phyloP scores from a whole-genome alignment of 2,113 vertebrate genomes.

The Anoura caudifer region DNA sequence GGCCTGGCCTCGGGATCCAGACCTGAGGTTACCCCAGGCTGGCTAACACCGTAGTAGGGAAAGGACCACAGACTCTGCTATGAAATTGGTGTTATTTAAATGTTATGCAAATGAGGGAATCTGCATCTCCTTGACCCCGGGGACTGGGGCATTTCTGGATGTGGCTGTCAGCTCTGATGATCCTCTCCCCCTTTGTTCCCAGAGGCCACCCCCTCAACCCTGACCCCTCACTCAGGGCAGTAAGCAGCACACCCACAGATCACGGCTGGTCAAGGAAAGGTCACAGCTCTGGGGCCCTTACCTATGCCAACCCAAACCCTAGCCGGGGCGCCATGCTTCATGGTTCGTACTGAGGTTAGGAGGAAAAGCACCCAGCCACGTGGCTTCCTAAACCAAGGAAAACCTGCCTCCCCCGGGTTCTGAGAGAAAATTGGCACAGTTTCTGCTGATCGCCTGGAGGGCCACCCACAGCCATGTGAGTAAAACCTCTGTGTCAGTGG shows the following conservation, averaged over 20 bases:
- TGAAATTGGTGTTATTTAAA: slow-evolving; percentile 24
- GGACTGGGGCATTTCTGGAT: background rate
- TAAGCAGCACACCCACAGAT: background rate
- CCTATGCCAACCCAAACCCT: background rate
- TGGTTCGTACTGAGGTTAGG: background rate
- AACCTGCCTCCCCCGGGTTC: background rate
- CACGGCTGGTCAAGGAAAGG: background rate
- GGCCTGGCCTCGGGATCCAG: background rate
- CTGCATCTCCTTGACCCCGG: background rate
- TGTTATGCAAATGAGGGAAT: background rate
- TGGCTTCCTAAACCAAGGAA: background rate
- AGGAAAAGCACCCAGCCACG: background rate
- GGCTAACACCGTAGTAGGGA: background rate
- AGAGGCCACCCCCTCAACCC: background rate
- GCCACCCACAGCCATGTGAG: background rate
- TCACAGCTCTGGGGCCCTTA: background rate
- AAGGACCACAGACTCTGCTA: background rate
- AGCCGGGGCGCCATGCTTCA: background rate
- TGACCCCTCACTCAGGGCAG: background rate
- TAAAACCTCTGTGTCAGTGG: background rate
- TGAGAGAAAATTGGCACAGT: background rate
- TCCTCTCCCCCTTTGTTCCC: background rate
- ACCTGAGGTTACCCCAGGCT: background rate
- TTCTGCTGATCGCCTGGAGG: background rate
- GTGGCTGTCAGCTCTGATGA: background rate